A percentile compares a stretch with the other conserved stretches of the same genome.
phyloP scores from a whole-genome alignment of 2,113 vertebrate genomes.

The Isichthys henryi region DNA sequence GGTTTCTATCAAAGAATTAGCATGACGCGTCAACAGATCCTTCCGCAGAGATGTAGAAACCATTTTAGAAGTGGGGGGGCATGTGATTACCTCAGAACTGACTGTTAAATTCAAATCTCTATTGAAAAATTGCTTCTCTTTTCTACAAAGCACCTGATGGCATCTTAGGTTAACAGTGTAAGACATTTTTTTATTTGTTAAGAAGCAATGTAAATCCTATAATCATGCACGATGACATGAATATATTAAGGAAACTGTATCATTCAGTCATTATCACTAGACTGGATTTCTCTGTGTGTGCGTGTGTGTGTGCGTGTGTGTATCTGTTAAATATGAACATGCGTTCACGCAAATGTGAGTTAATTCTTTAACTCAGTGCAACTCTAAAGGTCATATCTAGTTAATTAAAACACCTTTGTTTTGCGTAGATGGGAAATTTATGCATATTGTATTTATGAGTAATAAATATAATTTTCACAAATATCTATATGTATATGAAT shows the following conservation, averaged over 20 bases:
- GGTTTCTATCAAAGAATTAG: not conserved
- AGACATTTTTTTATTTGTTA: not conserved
- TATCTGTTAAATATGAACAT: not conserved
- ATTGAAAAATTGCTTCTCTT: not conserved
- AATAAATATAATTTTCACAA: not conserved
- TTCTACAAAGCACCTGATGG: not conserved
- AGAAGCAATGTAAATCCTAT: not conserved
- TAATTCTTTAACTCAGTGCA: not conserved
- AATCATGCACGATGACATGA: not conserved
- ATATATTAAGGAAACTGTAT: constrained; percentile 1
- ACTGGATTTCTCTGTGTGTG: not conserved
- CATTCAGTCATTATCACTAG: constrained; percentile 6
- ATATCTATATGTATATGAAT: not conserved
- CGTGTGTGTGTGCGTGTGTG: not conserved
- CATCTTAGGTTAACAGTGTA: not conserved
- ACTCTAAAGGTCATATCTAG: not conserved
- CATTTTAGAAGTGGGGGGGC: not conserved
- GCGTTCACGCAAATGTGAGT: not conserved
- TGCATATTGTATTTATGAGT: not conserved
- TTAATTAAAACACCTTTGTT: not conserved
- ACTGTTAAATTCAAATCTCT: not conserved
- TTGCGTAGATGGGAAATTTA: not conserved
- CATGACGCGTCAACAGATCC: not conserved
- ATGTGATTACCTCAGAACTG: not conserved
- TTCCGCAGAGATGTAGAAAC: not conserved